Base-by-base conservation (phyloP, 1,140 invertebrate genomes). In the Trichogramma pretiosum region DNA sequence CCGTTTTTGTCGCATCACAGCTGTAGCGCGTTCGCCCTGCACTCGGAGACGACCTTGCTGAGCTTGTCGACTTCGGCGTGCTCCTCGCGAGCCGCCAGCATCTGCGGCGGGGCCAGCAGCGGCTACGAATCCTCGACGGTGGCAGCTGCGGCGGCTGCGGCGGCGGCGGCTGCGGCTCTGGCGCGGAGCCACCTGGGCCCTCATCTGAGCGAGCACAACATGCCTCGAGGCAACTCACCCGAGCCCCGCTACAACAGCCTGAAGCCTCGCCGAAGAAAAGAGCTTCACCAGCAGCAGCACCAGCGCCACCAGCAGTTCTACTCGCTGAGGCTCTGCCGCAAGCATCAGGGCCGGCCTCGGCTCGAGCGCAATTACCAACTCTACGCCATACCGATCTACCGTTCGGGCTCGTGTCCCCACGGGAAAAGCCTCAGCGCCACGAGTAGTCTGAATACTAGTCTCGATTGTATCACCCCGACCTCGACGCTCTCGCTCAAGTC, bases 71-170 rank as follows among this genome's bases (percentile, higher is more conserved):
- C n/a, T n/a, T n/a, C n/a, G 44, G 59, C 62, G 41, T 63, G 60
- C 38, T 60, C 61, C 16, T 67, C 64, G 49, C 59, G 57, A 46
- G 53, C 60, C 17, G 41, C 57, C 62, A 76, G 63, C 44, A 55
- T 64, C 17, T 71, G 63, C 55, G 66, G 61, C 44, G 63, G 62
- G 46, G 60, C 54, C n/a, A 70, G 66, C 49, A 78, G 77, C 36
- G 79, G 79, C 17, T 80, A 80, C 60, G 78, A 78, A 41, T 79
- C 77, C 18, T 76, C 77, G 28, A 68, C 24, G n/a, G n/a, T n/a
- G n/a, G n/a, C n/a, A n/a, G n/a, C n/a, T n/a, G n/a, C 26, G 8
- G 7, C 26, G 26, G 26, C 8, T 8, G 26, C 7, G 13, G 26
- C 33, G 33, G 5, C 33, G 33, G 17, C 33, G 32, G n/a, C 14